These are phyloP conservation scores for Teinopalpus imperialis DNA, from an alignment of 2,888 invertebrate species.

Conservation along the genomic window DNA sequence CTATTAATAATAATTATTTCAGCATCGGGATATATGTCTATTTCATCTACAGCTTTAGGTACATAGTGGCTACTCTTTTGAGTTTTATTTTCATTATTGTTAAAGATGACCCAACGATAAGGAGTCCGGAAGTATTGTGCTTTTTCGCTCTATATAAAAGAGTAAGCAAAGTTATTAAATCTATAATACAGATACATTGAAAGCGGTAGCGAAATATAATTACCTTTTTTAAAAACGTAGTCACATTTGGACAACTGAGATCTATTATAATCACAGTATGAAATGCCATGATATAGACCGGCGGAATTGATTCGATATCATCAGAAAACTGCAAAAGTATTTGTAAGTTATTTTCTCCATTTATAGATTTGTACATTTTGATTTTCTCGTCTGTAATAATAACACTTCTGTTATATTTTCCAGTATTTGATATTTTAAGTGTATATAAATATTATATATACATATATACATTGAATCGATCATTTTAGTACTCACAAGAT, in stretches of 20 bases:
- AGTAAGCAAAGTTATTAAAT: slow-evolving; percentile 1
- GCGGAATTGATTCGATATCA: slow-evolving; percentile 35
- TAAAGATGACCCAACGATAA: slow-evolving; percentile 61
- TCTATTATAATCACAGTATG: slow-evolving; percentile 56
- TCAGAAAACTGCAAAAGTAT: slow-evolving; percentile 46
- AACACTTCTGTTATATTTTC: slow-evolving; percentile 15
- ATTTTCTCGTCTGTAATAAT: slow-evolving; percentile 49
- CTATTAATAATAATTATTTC: slow-evolving; percentile 27
- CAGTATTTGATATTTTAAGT: too few relatives aligned
- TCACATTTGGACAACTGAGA: slow-evolving; percentile 49
- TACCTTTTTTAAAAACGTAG: slow-evolving; percentile 46
- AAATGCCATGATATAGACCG: slow-evolving; percentile 45
- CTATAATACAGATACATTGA: not conserved
- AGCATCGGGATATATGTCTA: slow-evolving; percentile 53
- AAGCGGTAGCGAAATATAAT: not conserved
- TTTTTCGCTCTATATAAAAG: slow-evolving; percentile 40
- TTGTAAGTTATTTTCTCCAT: slow-evolving; percentile 37
- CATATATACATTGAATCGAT: too few relatives aligned
- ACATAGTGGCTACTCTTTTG: slow-evolving; percentile 32
- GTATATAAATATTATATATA: too few relatives aligned
- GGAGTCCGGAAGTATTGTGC: slow-evolving; percentile 52
- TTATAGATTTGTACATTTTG: slow-evolving; percentile 43
- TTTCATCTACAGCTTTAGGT: slow-evolving; percentile 38
- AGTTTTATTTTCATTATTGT: slow-evolving; percentile 23
- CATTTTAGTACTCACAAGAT: slow-evolving; percentile 52